Conservation (phyloP, 2,888 invertebrate genomes). For the Pandemis corylana region DNA sequence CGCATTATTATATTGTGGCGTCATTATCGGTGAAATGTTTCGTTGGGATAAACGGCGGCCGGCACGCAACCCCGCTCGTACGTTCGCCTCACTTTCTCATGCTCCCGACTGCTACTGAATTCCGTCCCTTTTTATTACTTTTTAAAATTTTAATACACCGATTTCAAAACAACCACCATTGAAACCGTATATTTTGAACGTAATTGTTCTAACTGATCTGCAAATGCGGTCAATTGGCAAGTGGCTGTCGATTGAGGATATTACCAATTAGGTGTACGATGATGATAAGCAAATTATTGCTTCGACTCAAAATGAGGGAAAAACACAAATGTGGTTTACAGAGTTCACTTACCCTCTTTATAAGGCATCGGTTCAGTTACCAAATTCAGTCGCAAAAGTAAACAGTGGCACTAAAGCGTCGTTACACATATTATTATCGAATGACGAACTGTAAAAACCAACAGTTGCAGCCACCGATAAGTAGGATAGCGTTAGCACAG, state of each 20-base stretch:
- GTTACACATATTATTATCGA: constrained; percentile 64
- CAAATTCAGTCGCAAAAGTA: constrained; percentile 53
- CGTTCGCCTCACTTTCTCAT: constrained; percentile 80
- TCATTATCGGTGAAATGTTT: constrained; percentile 85
- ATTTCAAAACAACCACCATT: constrained; percentile 25
- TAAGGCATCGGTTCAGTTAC: constrained; percentile 48
- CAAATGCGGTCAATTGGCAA: neutral
- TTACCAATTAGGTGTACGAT: constrained; percentile 5
- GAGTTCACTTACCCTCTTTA: constrained; percentile 61
- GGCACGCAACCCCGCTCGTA: constrained; percentile 74
- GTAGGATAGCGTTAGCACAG: constrained; percentile 77
- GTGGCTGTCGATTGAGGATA: neutral
- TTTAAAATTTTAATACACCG: constrained; percentile 60
- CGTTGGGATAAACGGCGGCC: constrained; percentile 82
- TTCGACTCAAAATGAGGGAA: constrained; percentile 4
- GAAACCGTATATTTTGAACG: constrained; percentile 10
- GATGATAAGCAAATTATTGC: constrained; percentile 8
- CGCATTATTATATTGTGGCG: constrained; percentile 85
- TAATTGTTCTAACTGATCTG: constrained; percentile 3
- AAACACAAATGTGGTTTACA: constrained; percentile 25
- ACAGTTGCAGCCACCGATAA: constrained; percentile 68
- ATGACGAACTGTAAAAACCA: constrained; percentile 71
- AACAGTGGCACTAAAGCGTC: constrained; percentile 57
- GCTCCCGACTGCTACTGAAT: constrained; percentile 79
- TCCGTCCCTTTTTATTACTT: constrained; percentile 71